phyloP scores from a whole-genome alignment of 2,888 invertebrate species.

The Tiphia femorata region DNA sequence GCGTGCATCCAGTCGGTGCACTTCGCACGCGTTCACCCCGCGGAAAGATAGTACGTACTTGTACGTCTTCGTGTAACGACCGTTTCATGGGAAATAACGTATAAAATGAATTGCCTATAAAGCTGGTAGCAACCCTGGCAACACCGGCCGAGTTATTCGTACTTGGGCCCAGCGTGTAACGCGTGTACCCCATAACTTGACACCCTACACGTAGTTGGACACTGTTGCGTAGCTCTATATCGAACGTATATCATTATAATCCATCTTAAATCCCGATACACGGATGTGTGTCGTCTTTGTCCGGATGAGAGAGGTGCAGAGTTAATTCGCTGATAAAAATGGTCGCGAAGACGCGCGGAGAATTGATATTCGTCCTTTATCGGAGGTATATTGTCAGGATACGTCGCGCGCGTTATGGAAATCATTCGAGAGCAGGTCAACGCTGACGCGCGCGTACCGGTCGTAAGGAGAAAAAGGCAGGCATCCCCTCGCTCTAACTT shows the following conservation, averaged over 20 bases:
- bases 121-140: conserved; percentile 49
- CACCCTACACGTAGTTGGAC: conserved; percentile 46
- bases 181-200: conserved; percentile 57
- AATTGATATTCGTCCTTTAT: too few relatives aligned
- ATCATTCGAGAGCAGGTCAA: too few relatives aligned
- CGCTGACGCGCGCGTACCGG: too few relatives aligned
- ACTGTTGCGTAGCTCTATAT: conserved; percentile 45
- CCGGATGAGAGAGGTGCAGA: too few relatives aligned
- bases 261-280: conserved; percentile 38
- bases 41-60: conserved; percentile 33
- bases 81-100: conserved; percentile 61
- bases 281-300: too few relatives aligned
- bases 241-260: conserved; percentile 57
- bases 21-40: conserved; percentile 26
- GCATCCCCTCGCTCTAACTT: too few relatives aligned
- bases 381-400: too few relatives aligned
- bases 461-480: too few relatives aligned
- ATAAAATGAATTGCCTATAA: conserved; percentile 67
- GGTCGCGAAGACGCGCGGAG: too few relatives aligned
- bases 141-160: conserved; percentile 49
- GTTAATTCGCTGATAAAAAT: too few relatives aligned
- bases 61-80: conserved; percentile 44
- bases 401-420: too few relatives aligned
- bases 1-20: not conserved
- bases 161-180: conserved; percentile 47